Evolutionary conservation across 2,113 vertebrate species (phyloP), one percentile per base, ranked within the genome.

Genomic region (Lampris megalopsis): DNA sequence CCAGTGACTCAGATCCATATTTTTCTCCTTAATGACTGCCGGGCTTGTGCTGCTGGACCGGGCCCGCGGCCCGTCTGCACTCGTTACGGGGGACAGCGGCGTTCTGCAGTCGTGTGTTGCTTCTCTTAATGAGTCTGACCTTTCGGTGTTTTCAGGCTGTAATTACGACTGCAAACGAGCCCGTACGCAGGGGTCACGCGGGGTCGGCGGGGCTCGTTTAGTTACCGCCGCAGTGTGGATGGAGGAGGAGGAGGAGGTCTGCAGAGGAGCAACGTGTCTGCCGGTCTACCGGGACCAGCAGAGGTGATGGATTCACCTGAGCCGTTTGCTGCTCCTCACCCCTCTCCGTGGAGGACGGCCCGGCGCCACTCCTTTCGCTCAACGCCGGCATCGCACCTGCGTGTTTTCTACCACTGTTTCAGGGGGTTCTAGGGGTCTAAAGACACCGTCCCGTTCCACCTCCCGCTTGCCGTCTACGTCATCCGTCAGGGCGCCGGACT

Each of bases 141-240:
- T 80, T 77, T 77, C 37, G n/a, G 59, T 76, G 84, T 53, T 78
- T 70, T 50, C 63, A 60, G 83, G 56, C 67, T 83, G 73, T 79
- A 53, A 65, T 9, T 0, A 87, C 89, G 85, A 87, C 90, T 75
- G 82, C 35, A 75, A 78, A 74, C 82, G 36, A 90, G 87, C 52
- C 11, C 81, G 63, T 75, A 83, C 77, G 73, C 77, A 77, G 81
- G 81, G 88, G 90, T 91, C 86, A 86, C 49, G 11, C 73, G 72
- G 81, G 91, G 91, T 91, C 88, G 82, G 73, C 47, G 74, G 83
- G 84, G 85, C 85, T 86, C 61, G 79, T 70, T 58, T 73, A 68
- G 84, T 91, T 80, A 83, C 78, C 75, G 75, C 73, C 81, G 63
- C 36, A 6, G 6, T 63, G 36, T 63, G 42, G 62, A n/a, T 48